These are phyloP conservation scores for Hypomesus transpacificus DNA, from an alignment of 2,113 vertebrate species.

Conservation along the genomic window DNA sequence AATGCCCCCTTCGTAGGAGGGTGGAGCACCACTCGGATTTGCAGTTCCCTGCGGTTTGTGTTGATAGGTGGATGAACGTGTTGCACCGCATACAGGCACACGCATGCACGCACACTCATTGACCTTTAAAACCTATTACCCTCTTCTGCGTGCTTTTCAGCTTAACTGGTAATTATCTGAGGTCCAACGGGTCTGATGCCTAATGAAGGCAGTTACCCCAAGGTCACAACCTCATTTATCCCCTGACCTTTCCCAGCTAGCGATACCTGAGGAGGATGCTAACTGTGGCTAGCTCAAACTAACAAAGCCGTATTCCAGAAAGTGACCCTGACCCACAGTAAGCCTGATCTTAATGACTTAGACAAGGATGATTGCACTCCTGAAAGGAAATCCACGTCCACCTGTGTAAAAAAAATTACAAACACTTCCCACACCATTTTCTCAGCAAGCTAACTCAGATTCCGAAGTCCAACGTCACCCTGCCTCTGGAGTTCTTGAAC, in stretches of 20 bases:
- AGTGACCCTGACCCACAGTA: background rate
- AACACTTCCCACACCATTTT: too few species aligned
- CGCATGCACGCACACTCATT: slow-evolving; percentile 9
- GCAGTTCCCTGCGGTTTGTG: slow-evolving; percentile 15
- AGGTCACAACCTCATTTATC: slow-evolving; percentile 51
- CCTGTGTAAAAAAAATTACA: too few species aligned
- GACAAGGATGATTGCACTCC: too few species aligned
- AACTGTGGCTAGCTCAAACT: slow-evolving; percentile 20
- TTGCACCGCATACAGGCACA: background rate
- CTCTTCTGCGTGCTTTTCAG: slow-evolving; percentile 10
- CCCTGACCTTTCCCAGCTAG: slow-evolving; percentile 35
- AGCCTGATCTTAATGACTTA: too few species aligned
- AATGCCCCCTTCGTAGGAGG: background rate
- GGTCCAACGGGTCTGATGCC: slow-evolving; percentile 37
- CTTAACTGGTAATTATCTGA: slow-evolving; percentile 47
- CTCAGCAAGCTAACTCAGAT: too few species aligned
- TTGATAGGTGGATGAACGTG: background rate
- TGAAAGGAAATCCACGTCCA: too few species aligned
- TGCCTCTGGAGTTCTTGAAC: background rate
- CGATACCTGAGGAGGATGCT: slow-evolving; percentile 37
- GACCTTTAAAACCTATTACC: background rate
- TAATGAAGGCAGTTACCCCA: slow-evolving; percentile 47
- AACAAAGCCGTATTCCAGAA: background rate
- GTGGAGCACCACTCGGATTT: slow-evolving; percentile 22
- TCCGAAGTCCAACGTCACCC: background rate